phyloP scores from a whole-genome alignment of 1,140 invertebrate species.

The Cataglyphis hispanica region DNA sequence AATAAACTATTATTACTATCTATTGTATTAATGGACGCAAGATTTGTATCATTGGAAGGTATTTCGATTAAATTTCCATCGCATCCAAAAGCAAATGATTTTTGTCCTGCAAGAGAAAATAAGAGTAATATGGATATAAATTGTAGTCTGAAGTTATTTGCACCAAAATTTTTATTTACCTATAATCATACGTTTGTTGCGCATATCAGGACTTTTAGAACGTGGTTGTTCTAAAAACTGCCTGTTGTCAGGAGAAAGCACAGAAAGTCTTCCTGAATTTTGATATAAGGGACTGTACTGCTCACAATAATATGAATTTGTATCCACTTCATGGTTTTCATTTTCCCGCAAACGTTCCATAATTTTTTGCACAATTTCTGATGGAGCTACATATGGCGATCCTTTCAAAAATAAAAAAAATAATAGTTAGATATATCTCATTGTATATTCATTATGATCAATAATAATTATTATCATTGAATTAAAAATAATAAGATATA shows the following conservation, averaged over 20 bases:
- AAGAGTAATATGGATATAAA: not conserved
- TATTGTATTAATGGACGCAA: not conserved
- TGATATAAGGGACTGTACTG: slow-evolving; percentile 70
- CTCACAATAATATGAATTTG: slow-evolving; percentile 73
- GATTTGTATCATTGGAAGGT: slow-evolving; percentile 63
- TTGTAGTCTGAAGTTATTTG: slow-evolving; percentile 9
- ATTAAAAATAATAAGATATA: slow-evolving; percentile 5
- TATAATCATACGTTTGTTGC: slow-evolving; percentile 85
- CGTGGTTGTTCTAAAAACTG: slow-evolving; percentile 87
- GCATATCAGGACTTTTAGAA: slow-evolving; percentile 85
- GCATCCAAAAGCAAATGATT: slow-evolving; percentile 86
- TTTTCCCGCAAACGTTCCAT: slow-evolving; percentile 88
- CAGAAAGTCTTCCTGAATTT: slow-evolving; percentile 78
- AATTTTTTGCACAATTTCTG: slow-evolving; percentile 88
- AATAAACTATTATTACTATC: not conserved
- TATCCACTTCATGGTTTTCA: slow-evolving; percentile 84
- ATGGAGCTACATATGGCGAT: slow-evolving; percentile 86
- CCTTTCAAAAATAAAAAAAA: slow-evolving; percentile 78
- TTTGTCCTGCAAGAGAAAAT: slow-evolving; percentile 83
- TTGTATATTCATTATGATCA: not conserved
- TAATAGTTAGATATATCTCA: slow-evolving; percentile 33
- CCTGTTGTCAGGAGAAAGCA: slow-evolving; percentile 87
- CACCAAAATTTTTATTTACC: slow-evolving; percentile 73
- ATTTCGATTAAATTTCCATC: slow-evolving; percentile 87
- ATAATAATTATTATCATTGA: not conserved